Evolutionary conservation across 2,113 vertebrate genomes (phyloP), one percentile per base, ranked within the genome.

Genomic region (Orcinus orca): DNA sequence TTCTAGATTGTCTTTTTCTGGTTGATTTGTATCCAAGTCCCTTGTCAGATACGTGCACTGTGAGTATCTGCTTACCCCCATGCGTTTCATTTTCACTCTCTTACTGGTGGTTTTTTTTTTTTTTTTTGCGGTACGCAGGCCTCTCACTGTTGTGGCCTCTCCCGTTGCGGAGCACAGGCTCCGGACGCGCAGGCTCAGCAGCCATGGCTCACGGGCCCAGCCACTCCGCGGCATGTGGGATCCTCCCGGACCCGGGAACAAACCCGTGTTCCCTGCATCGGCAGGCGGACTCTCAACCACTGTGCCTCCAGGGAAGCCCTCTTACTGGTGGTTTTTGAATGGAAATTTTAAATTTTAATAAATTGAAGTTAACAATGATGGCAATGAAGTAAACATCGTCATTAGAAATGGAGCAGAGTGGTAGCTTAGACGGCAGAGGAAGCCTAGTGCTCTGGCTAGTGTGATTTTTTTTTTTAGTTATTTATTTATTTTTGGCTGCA

Each of bases 381-480:
- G 41, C n/a, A 38, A 1, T 17, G 26, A 80, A 36, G 11, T 70
- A 62, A 12, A 17, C 9, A 15, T 58, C 79, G 47, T 88, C 70
- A 81, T 76, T 80, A 70, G 68, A 85, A 73, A 18, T 0, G 1
- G 44, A 41, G 71, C 21, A 1, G 31, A 88, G 55, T 3, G 26
- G 20, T 7, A 2, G 13, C 33, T 53, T 60, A 29, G 93, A 53
- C 8, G 20, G 29, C 17, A 25, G n/a, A 80, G 47, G n/a, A 62
- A 10, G n/a, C 60, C 33, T 10, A 6, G 6, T 41, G 1, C 33
- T 7, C 1, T 6, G 33, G 47, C 13, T 13, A 6, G 5, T 11
- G 18, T 53, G 74, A 77, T 10, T 76, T 8, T 74, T 47, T 31
- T 53, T 17, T 53, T 53, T 17, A 53, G 4, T 53, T 53, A 53